Evolutionary conservation across 2,888 invertebrate genomes (phyloP).

Genomic region (Alloplasta piceator): DNA sequence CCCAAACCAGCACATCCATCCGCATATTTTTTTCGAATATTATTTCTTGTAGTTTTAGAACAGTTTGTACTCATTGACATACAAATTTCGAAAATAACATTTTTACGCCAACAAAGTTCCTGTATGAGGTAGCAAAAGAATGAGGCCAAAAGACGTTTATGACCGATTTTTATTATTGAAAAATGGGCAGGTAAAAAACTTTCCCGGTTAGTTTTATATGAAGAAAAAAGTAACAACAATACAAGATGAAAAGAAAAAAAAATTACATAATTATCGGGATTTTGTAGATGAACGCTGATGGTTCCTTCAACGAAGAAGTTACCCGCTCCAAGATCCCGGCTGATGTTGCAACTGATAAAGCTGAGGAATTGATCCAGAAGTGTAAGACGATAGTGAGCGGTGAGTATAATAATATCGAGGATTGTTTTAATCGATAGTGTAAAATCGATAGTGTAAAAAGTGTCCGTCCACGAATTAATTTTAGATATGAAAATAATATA

Average conservation of each 20-base stretch:
- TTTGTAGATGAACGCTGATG: conserved; percentile 72
- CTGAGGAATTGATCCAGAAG: conserved; percentile 68
- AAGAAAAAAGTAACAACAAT: background rate
- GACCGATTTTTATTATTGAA: too few species aligned
- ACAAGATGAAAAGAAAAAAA: background rate
- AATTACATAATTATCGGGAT: background rate
- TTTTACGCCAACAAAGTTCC: too few species aligned
- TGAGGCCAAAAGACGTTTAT: too few species aligned
- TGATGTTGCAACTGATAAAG: conserved; percentile 67
- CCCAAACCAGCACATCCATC: too few species aligned
- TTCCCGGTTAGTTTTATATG: background rate
- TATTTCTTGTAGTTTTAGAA: too few species aligned
- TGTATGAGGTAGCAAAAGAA: too few species aligned
- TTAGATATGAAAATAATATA: background rate
- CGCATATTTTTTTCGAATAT: too few species aligned
- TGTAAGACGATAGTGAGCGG: conserved; percentile 68
- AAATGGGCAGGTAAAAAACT: too few species aligned
- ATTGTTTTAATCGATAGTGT: background rate
- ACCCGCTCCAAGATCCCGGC: conserved; percentile 70
- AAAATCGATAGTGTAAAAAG: background rate
- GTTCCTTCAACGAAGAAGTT: conserved; percentile 71
- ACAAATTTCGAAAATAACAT: too few species aligned
- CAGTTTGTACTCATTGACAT: too few species aligned
- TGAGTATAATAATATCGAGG: conserved; percentile 59
- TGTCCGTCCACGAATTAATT: conserved; percentile 9